Base-by-base conservation (phyloP, 2,113 vertebrate species). In the Alligator mississippiensis region DNA sequence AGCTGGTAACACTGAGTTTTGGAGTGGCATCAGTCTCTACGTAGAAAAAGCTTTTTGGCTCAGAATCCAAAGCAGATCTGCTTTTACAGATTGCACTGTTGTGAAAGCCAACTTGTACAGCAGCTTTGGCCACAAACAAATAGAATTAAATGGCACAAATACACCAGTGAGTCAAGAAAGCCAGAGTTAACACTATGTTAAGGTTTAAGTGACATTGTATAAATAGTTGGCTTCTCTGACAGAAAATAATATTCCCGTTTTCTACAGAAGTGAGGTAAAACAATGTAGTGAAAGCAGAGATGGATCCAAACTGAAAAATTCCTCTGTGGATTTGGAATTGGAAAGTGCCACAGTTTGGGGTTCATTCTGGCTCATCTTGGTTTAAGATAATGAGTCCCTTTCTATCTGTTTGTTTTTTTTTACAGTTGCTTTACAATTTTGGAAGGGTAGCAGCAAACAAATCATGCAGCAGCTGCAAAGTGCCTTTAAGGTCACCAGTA, bases 281-380 rank as follows among this genome's bases (percentile, higher is more conserved):
- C 79, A 12, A 81, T 25, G 12, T 54, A 68, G 77, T n/a, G 80
- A 87, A 74, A 38, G 92, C 16, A 93, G 77, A 89, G 80, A 59
- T 84, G 15, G 21, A 82, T 75, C 47, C 76, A 59, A 84, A 84
- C 25, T 90, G 25, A 19, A 86, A 90, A 93, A 92, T 88, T 95
- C 66, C 17, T 22, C 55, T 84, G 55, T 66, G 18, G 17, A 76
- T 77, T 47, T 80, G 25, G 75, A 89, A 77, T 66, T 89, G 11
- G 25, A 1, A 94, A 95, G 27, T 88, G n/a, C 27, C 14, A n/a
- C 54, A 77, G 60, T 77, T 85, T 10, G 5, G 62, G 72, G 28
- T 3, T 85, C 5, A 60, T 87, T 92, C 86, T 80, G 74, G 14
- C 54, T 7, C n/a, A 70, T 57, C 34, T 3, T 75, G 81, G 80